Percentiles rank a stretch among this genome's conserved stretches.
Conservation (phyloP, 1,140 invertebrate species). For the Lordiphosa stackelbergi region DNA sequence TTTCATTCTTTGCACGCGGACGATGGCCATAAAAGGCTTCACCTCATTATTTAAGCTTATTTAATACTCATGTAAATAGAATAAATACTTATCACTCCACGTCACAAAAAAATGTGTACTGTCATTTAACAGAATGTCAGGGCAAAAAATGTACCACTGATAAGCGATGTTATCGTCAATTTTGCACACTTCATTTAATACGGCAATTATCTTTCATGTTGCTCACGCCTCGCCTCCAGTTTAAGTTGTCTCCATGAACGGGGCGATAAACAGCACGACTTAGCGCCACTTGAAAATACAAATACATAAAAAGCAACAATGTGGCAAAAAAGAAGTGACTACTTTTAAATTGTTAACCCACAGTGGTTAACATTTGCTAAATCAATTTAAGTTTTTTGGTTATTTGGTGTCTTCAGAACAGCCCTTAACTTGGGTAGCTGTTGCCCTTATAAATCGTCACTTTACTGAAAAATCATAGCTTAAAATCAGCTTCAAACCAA, state of each 20-base stretch:
- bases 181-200: constrained; percentile 51
- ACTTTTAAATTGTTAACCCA: no score
- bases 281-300: no score
- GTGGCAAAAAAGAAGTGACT: no score
- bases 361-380: no score
- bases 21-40: constrained; percentile 8
- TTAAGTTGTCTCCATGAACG: constrained; percentile 1
- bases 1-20: constrained; percentile 1
- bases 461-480: no score
- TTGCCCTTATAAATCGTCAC: no score
- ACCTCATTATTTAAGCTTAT: constrained; percentile 26
- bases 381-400: no score
- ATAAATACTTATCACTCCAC: constrained; percentile 18
- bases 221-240: constrained; percentile 8
- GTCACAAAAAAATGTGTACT: background rate
- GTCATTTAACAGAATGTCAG: constrained; percentile 27
- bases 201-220: constrained; percentile 48
- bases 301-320: no score
- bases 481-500: background rate
- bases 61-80: constrained; percentile 43
- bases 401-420: no score
- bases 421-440: no score
- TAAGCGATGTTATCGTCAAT: constrained; percentile 50
- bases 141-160: constrained; percentile 17
- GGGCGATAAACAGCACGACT: background rate